A percentile compares a stretch with the other conserved stretches of the same genome.
These are phyloP conservation scores for Elegia similella DNA, from an alignment of 2,888 invertebrate species.

Conservation along the genomic window DNA sequence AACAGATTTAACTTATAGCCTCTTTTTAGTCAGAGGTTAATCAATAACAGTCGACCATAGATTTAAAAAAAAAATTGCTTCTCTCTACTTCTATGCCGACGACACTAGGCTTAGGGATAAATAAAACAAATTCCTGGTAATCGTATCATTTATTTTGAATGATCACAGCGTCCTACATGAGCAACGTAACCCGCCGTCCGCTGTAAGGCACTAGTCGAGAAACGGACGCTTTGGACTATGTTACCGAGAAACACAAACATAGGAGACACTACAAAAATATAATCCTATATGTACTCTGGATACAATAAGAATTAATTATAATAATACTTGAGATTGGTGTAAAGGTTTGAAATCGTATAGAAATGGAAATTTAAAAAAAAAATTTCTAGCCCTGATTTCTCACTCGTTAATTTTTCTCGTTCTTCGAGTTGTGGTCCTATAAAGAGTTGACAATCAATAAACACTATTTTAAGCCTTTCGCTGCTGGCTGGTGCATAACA, in stretches of 20 bases:
- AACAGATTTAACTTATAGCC: too few relatives aligned
- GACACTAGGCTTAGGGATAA: too few relatives aligned
- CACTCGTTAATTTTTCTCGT: too few relatives aligned
- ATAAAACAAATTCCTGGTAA: constrained; percentile 36
- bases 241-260: constrained; percentile 25
- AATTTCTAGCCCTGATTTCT: background rate
- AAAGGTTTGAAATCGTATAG: background rate
- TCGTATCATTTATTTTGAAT: constrained; percentile 50
- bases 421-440: too few relatives aligned
- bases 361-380: background rate
- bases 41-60: too few relatives aligned
- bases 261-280: constrained; percentile 61
- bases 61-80: too few relatives aligned
- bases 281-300: constrained; percentile 32
- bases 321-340: constrained; percentile 7
- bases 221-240: constrained; percentile 60
- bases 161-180: constrained; percentile 61
- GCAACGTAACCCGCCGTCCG: constrained; percentile 71
- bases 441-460: too few relatives aligned
- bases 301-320: constrained; percentile 19
- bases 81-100: too few relatives aligned
- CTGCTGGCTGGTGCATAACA: too few relatives aligned
- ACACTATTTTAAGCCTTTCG: too few relatives aligned
- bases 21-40: too few relatives aligned
- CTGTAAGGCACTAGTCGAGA: constrained; percentile 72